phyloP scores from a whole-genome alignment of 2,113 vertebrate genomes.

The Miniopterus natalensis region DNA sequence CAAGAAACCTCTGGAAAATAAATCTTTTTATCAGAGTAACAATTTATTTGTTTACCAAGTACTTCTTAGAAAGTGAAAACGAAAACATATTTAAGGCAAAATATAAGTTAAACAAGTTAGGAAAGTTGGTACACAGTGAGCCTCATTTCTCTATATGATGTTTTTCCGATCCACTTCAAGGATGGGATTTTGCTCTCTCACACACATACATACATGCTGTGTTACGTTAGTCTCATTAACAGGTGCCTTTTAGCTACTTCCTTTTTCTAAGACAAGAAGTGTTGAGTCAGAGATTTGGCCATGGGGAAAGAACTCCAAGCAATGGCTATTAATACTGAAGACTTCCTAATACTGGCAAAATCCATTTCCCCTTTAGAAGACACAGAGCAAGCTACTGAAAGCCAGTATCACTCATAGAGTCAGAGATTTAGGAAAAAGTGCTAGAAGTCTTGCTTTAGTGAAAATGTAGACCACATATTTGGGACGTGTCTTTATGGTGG shows the following conservation, averaged over 20 bases:
- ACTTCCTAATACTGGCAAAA: conserved; percentile 75
- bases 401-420: not conserved
- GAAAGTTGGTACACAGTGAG: not conserved
- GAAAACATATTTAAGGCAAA: not conserved
- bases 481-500: not conserved
- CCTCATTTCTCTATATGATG: not conserved
- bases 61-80: not conserved
- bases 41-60: not conserved
- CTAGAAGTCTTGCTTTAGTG: conserved; percentile 38
- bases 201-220: not conserved
- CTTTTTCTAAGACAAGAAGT: conserved; percentile 80
- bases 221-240: conserved; percentile 62
- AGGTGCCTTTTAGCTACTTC: conserved; percentile 79
- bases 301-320: conserved; percentile 61
- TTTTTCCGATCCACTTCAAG: not conserved
- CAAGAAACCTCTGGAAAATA: conserved; percentile 19
- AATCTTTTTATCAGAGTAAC: not conserved
- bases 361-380: conserved; percentile 73
- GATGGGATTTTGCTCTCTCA: not conserved
- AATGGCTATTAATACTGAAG: conserved; percentile 77
- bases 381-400: conserved; percentile 51
- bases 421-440: conserved; percentile 37
- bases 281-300: conserved; percentile 73
- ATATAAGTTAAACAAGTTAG: conserved; percentile 37
- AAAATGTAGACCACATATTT: conserved; percentile 26